These are phyloP conservation scores for Epizoanthus fatuus DNA, from an alignment of 92 coral and sea anemone species.

Conservation along the genomic window DNA sequence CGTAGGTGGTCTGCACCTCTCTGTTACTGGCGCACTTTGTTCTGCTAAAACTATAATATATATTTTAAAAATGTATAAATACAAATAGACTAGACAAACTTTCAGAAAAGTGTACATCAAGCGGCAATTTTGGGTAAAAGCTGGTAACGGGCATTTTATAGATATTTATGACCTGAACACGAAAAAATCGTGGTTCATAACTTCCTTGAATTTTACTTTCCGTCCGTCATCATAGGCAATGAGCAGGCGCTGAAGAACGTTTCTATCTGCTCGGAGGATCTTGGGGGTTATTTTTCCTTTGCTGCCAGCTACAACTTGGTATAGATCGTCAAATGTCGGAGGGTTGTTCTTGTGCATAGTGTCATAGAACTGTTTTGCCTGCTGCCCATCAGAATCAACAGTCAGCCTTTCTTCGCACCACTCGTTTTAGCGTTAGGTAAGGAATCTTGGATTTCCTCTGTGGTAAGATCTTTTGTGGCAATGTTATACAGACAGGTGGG, in stretches of 20 bases:
- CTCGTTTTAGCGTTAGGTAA: slow-evolving; percentile 58
- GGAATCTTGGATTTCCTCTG: slow-evolving; percentile 30
- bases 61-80: background rate
- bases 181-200: slow-evolving; percentile 44
- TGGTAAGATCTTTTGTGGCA: too few species aligned
- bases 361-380: slow-evolving; percentile 21
- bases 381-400: background rate
- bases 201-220: slow-evolving; percentile 62
- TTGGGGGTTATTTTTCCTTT: slow-evolving; percentile 65
- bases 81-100: too few species aligned
- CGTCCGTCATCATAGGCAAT: slow-evolving; percentile 78
- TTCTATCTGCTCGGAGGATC: slow-evolving; percentile 1
- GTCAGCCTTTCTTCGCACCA: slow-evolving; percentile 62
- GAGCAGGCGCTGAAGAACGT: slow-evolving; percentile 52
- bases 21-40: background rate
- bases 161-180: too few species aligned
- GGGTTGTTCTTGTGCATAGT: slow-evolving; percentile 25
- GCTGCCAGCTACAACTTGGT: slow-evolving; percentile 63
- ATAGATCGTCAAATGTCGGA: background rate
- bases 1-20: background rate
- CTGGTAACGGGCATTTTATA: too few species aligned
- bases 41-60: background rate
- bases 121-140: too few species aligned
- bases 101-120: too few species aligned
- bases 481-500: slow-evolving; percentile 8